Conservation (phyloP, 2,797 vertebrate species). For the Mus spretus region DNA sequence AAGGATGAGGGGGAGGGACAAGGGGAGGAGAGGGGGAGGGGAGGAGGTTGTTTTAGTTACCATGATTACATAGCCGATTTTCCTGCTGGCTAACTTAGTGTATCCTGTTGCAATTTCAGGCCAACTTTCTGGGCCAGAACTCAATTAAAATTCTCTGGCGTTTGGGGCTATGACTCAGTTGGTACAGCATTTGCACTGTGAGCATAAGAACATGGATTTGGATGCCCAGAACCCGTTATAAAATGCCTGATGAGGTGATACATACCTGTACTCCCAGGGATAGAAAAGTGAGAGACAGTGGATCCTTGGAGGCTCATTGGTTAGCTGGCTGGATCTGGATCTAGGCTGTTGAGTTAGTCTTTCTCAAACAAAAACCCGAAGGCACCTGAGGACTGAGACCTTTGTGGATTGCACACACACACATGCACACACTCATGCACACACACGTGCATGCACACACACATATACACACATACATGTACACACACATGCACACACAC, state of each 20-base stretch:
- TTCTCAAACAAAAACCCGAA: not conserved
- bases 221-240: not conserved
- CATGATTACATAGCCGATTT: not conserved
- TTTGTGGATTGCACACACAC: too few species aligned
- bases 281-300: too few species aligned
- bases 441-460: not conserved
- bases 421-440: not conserved
- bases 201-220: not conserved
- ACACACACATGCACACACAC: not conserved
- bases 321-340: not conserved
- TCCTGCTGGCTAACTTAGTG: not conserved
- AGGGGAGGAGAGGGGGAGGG: too few species aligned
- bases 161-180: not conserved
- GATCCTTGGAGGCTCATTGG: not conserved
- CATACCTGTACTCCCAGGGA: not conserved
- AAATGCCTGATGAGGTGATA: not conserved
- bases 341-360: not conserved
- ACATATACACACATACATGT: too few species aligned
- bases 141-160: not conserved
- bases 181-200: not conserved
- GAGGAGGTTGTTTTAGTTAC: not conserved
- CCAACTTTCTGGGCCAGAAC: not conserved
- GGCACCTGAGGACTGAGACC: not conserved
- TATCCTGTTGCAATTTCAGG: not conserved
- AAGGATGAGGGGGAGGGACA: too few species aligned